phyloP scores from a whole-genome alignment of 2,113 vertebrate genomes.

The Pagrus major region DNA sequence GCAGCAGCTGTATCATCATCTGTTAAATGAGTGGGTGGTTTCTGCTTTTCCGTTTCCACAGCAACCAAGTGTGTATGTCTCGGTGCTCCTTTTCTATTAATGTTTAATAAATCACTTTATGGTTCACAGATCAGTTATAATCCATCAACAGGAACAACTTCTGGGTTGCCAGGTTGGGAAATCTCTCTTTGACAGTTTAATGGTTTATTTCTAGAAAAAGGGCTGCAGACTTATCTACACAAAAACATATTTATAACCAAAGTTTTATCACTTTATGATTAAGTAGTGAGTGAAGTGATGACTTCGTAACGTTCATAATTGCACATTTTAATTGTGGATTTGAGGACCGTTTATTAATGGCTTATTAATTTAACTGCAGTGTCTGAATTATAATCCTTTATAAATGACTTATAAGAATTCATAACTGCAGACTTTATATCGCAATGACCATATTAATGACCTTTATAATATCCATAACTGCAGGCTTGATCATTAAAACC shows the following conservation, averaged over 20 bases:
- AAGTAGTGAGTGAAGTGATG: too few species aligned
- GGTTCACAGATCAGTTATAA: not conserved
- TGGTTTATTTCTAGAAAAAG: not conserved
- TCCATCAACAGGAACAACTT: not conserved
- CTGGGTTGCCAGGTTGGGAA: not conserved
- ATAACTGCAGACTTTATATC: not conserved
- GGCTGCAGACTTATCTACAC: not conserved
- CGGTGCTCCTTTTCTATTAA: not conserved
- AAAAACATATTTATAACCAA: too few species aligned
- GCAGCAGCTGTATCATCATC: conserved; percentile 38
- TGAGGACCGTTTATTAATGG: not conserved
- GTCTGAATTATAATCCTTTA: not conserved
- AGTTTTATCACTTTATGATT: not conserved
- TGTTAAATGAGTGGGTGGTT: not conserved
- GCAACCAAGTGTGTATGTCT: not conserved
- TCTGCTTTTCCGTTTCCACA: not conserved
- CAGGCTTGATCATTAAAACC: not conserved
- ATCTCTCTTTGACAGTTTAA: not conserved
- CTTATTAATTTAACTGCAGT: not conserved
- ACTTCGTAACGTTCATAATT: not conserved
- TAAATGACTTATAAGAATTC: not conserved
- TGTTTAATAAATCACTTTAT: not conserved
- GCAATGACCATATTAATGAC: too few species aligned
- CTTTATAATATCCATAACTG: not conserved
- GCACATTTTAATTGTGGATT: too few species aligned